phyloP scores from a whole-genome alignment of 2,797 vertebrate genomes.

The Sphaeramia orbicularis region DNA sequence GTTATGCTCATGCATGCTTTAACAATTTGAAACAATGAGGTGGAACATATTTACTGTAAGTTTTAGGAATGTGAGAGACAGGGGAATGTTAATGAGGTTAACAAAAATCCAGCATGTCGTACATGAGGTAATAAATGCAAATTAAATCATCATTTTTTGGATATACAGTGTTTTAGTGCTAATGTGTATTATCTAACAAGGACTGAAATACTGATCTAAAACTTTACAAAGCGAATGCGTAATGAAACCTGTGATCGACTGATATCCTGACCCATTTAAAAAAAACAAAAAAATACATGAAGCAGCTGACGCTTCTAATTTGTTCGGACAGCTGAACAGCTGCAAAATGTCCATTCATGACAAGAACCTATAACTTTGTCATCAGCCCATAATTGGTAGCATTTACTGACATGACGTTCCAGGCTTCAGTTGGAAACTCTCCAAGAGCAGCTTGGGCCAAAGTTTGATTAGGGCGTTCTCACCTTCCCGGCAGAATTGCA shows the following conservation, averaged over 20 bases:
- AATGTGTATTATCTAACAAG: too few relatives aligned
- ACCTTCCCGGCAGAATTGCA: slow-evolving; percentile 23
- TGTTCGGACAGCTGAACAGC: slow-evolving; percentile 10
- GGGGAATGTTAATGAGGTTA: slow-evolving; percentile 7
- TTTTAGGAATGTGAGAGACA: neutral
- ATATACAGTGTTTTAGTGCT: too few relatives aligned
- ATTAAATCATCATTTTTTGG: too few relatives aligned
- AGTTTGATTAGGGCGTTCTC: slow-evolving; percentile 40
- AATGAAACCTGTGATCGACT: neutral
- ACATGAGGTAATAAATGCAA: neutral
- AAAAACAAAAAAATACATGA: slow-evolving; percentile 17
- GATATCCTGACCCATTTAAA: slow-evolving; percentile 10
- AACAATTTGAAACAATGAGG: slow-evolving; percentile 2
- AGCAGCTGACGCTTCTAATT: slow-evolving; percentile 10
- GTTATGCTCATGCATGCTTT: slow-evolving; percentile 10
- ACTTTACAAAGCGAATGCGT: neutral
- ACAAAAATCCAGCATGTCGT: neutral
- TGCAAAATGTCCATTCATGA: slow-evolving; percentile 20
- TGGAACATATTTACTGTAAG: neutral
- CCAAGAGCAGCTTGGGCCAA: slow-evolving; percentile 1
- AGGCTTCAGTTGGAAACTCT: slow-evolving; percentile 15
- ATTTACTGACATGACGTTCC: slow-evolving; percentile 8
- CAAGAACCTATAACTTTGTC: slow-evolving; percentile 9
- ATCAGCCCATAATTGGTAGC: slow-evolving; percentile 14
- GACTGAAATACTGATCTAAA: too few relatives aligned